phyloP scores from a whole-genome alignment of 2,113 vertebrate species.

The Phyllopteryx taeniolatus region DNA sequence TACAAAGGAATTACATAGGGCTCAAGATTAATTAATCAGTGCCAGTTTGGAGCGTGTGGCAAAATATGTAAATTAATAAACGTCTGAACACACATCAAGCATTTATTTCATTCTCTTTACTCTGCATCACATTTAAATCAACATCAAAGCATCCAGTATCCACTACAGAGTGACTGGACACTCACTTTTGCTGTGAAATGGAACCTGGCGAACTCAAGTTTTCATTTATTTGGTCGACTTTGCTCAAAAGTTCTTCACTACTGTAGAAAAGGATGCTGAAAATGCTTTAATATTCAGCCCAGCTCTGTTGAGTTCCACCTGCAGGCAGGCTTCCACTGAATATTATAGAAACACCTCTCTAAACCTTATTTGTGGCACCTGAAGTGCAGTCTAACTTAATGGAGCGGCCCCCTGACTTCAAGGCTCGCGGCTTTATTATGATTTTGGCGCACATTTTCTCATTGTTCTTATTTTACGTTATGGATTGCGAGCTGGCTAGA shows the following conservation, averaged over 20 bases:
- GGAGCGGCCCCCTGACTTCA: slow-evolving; percentile 5
- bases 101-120: background rate
- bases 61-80: background rate
- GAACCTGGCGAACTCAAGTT: background rate
- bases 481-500: background rate
- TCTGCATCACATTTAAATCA: background rate
- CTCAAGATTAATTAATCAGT: background rate
- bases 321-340: background rate
- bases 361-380: background rate
- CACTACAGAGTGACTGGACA: background rate
- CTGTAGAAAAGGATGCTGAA: background rate
- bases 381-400: slow-evolving; percentile 14
- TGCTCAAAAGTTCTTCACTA: background rate
- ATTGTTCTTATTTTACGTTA: slow-evolving; percentile 8
- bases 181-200: background rate
- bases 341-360: slow-evolving; percentile 11
- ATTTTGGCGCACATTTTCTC: background rate
- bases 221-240: background rate
- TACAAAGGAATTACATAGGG: background rate
- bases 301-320: background rate
- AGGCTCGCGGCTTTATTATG: background rate
- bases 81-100: background rate
- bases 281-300: slow-evolving; percentile 1
- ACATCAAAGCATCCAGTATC: background rate
- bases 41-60: background rate